Evolutionary conservation across 2,797 vertebrate genomes (phyloP).

Genomic region (Gallinago solitaria): DNA sequence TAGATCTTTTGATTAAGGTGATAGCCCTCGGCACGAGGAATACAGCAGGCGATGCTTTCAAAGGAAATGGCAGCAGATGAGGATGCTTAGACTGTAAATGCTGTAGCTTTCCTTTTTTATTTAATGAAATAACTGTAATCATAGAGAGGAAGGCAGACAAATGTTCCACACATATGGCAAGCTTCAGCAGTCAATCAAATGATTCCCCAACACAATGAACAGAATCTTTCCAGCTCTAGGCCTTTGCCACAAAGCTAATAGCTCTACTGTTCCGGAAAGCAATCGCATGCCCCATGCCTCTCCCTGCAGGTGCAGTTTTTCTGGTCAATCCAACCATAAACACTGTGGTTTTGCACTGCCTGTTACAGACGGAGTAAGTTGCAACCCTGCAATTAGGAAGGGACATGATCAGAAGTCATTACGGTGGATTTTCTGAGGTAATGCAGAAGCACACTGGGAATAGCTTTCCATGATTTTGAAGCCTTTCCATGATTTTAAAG

Average conservation of each 20-base stretch:
- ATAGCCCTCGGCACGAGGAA: neutral
- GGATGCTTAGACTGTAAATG: neutral
- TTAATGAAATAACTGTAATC: slow-evolving; percentile 32
- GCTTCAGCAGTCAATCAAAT: slow-evolving; percentile 15
- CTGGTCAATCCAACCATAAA: neutral
- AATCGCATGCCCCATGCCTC: neutral
- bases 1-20: neutral
- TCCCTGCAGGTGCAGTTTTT: slow-evolving; percentile 33
- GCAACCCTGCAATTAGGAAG: neutral
- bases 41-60: neutral
- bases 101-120: neutral
- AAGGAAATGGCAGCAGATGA: neutral
- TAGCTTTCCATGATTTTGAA: neutral
- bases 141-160: slow-evolving; percentile 8
- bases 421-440: neutral
- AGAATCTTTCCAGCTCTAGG: slow-evolving; percentile 47
- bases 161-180: slow-evolving; percentile 17
- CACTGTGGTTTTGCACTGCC: neutral
- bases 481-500: neutral
- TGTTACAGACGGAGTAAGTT: neutral
- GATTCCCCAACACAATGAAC: slow-evolving; percentile 15
- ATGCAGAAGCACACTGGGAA: neutral
- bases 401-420: neutral
- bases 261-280: slow-evolving; percentile 24
- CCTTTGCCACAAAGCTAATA: slow-evolving; percentile 37